Evolutionary conservation across 2,113 vertebrate genomes (phyloP).

Genomic region (Dicerorhinus sumatrensis): DNA sequence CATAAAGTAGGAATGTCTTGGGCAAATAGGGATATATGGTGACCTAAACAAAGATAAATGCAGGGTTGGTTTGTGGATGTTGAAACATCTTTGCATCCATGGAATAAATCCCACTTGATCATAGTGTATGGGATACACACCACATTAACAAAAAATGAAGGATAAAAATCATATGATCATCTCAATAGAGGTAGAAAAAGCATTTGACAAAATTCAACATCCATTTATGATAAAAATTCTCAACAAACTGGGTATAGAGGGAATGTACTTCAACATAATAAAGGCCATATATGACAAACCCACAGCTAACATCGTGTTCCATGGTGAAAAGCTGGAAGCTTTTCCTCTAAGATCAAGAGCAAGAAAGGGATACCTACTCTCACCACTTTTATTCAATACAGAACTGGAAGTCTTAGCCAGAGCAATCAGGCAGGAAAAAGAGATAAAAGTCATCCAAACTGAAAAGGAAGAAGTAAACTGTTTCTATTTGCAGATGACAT

Average conservation of each 20-base stretch:
- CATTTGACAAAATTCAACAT: background rate
- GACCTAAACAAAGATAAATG: background rate
- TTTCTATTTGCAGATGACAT: background rate
- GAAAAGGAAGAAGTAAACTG: background rate
- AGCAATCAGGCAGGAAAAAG: background rate
- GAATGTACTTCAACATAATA: background rate
- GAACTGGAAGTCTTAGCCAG: background rate
- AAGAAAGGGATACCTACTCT: background rate
- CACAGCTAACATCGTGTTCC: background rate
- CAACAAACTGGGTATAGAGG: background rate
- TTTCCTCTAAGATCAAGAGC: background rate
- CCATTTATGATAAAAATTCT: background rate
- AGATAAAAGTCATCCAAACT: background rate
- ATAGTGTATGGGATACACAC: background rate
- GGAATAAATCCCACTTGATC: background rate
- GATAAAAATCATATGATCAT: background rate
- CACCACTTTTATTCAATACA: background rate
- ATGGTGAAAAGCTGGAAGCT: background rate
- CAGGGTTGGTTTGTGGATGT: background rate
- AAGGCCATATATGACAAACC: background rate
- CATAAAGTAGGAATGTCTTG: background rate
- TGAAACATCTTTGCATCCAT: background rate
- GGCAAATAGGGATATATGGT: background rate
- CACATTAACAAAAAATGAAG: background rate
- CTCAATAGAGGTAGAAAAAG: background rate